Evolutionary conservation across 2,888 invertebrate species (phyloP).

Genomic region (Latrodectus elegans): DNA sequence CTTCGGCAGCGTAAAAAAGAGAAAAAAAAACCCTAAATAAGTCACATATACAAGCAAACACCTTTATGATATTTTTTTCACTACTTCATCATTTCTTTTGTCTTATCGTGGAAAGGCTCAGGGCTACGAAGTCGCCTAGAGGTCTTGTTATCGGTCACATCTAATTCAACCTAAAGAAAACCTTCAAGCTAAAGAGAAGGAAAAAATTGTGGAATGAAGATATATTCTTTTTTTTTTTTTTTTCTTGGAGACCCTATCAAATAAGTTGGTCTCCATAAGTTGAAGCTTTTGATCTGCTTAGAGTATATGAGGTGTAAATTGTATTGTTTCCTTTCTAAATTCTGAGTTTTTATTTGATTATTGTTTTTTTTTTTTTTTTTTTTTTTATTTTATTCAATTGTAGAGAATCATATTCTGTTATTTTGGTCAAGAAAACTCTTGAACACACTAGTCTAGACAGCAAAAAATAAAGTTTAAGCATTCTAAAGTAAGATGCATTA

Average conservation of each 20-base stretch:
- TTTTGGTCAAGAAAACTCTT: no score
- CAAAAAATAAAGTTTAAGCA: no score
- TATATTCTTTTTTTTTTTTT: slow-evolving; percentile 46
- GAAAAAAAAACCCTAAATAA: slow-evolving; percentile 48
- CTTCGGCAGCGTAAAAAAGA: slow-evolving; percentile 16
- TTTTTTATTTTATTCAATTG: neutral
- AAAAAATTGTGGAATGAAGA: slow-evolving; percentile 46
- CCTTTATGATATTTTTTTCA: slow-evolving; percentile 60
- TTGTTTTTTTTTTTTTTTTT: neutral
- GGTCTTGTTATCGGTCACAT: slow-evolving; percentile 68
- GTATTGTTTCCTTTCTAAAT: slow-evolving; percentile 42
- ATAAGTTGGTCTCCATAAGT: slow-evolving; percentile 65
- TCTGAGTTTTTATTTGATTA: slow-evolving; percentile 35
- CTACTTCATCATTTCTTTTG: slow-evolving; percentile 65
- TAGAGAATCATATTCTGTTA: no score
- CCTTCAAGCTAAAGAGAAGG: slow-evolving; percentile 27
- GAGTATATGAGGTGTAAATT: slow-evolving; percentile 44
- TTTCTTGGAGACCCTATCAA: slow-evolving; percentile 17
- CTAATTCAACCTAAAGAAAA: slow-evolving; percentile 59
- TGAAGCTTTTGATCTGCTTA: slow-evolving; percentile 66
- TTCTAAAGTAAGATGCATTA: no score
- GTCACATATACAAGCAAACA: slow-evolving; percentile 59
- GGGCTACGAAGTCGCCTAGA: slow-evolving; percentile 53
- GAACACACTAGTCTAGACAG: no score
- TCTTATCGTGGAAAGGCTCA: slow-evolving; percentile 37